Evolutionary conservation across 2,113 vertebrate species (phyloP).

Genomic region (Pygoscelis antarcticus): DNA sequence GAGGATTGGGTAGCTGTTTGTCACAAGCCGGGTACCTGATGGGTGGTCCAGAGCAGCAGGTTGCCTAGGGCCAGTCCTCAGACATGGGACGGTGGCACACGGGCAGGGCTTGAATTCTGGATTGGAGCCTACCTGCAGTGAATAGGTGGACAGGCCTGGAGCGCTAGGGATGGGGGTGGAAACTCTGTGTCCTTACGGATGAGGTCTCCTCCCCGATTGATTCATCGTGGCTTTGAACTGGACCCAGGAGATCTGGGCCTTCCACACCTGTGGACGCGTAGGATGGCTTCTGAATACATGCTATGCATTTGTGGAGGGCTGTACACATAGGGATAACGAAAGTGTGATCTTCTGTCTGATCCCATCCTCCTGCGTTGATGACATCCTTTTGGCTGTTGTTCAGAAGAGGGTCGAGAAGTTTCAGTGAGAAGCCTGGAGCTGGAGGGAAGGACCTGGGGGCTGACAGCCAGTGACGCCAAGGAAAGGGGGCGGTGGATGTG

Average conservation of each 20-base stretch:
- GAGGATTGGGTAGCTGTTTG: not conserved
- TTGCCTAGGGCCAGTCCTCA: not conserved
- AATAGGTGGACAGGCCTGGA: not conserved
- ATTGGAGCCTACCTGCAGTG: not conserved
- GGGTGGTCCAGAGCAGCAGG: not conserved
- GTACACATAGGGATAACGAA: not conserved
- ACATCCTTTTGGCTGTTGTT: not conserved
- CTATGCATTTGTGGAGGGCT: not conserved
- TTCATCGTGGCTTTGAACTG: not conserved
- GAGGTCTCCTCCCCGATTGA: fast-evolving
- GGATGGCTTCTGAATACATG: not conserved
- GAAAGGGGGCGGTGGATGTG: not conserved
- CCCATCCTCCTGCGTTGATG: not conserved
- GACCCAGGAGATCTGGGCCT: not conserved
- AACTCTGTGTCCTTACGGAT: not conserved
- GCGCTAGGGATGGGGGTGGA: not conserved
- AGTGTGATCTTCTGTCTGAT: not conserved
- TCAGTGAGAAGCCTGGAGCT: not conserved
- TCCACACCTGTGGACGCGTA: not conserved
- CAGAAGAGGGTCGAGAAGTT: not conserved
- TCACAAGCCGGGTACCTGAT: not conserved
- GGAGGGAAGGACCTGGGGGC: not conserved
- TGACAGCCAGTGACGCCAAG: not conserved
- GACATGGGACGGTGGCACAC: not conserved
- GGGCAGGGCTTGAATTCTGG: not conserved